Base-by-base conservation (phyloP, 2,888 invertebrate genomes). In the Portevinia maculata region DNA sequence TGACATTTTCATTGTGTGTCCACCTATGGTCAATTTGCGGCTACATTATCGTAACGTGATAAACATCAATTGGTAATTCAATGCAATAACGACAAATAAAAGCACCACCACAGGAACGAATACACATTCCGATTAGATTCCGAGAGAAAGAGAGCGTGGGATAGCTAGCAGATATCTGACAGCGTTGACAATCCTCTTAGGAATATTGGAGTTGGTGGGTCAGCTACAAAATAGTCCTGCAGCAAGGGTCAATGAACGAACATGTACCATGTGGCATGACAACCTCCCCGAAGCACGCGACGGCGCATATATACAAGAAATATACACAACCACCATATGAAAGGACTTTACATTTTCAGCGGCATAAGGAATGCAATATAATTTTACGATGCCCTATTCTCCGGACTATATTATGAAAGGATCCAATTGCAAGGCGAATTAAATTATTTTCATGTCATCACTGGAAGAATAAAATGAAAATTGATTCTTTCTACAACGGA, bases 41-140 rank as follows among this genome's bases (percentile, higher is more conserved):
- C 46, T 52, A 41, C 53, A 60, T 67, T 69, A 65, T 41, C 44
- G 52, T 67, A 75, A 65, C 69, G 44, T 53, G 53, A 69, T 69
- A 75, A 75, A 52, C 44, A 59, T 67, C 59, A 50, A 57, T 64
- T 44, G 48, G 65, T 37, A 52, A 32, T 44, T 11, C 41, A 32
- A 53, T 44, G 48, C 32, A 74, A 30, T 46, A 73, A 28, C 24
- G 34, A 34, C 48, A 39, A 57, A 30, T 19, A 59, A 52, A 50
- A n/a, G 37, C n/a, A 6, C 30, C 28, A 15, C n/a, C n/a, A n/a
- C n/a, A n/a, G n/a, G 28, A 24, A 37, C 1, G 0, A 34, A 13
- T 15, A 30, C 15, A 52, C 8, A 24, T 32, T 4, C n/a, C 15
- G 34, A 39, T 32, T 21, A 32, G 57, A 48, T 19, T 13, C 24